These are phyloP conservation scores for Maniola hyperantus DNA, from an alignment of 2,888 invertebrate genomes.

Conservation along the genomic window DNA sequence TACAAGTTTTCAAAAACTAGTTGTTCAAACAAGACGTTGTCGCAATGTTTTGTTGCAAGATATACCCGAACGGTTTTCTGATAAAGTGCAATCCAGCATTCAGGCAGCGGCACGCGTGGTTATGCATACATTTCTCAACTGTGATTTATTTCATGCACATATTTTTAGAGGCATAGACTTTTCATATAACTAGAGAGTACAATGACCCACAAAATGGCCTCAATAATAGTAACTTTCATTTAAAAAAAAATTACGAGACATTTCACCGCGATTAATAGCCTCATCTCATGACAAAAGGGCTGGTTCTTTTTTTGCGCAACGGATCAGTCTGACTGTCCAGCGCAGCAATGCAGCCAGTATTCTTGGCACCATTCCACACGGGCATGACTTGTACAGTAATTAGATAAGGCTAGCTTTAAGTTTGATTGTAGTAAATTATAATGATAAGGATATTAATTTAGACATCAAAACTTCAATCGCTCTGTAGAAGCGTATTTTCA, in stretches of 20 bases:
- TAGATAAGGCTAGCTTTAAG: too few relatives aligned
- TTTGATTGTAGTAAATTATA: too few relatives aligned
- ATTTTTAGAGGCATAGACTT: not conserved
- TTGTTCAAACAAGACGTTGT: not conserved
- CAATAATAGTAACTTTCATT: not conserved
- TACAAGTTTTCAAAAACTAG: too few relatives aligned
- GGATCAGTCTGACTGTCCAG: too few relatives aligned
- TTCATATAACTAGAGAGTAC: not conserved
- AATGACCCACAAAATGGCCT: not conserved
- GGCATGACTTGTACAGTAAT: too few relatives aligned
- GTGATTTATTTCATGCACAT: conserved; percentile 16
- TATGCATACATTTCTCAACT: conserved; percentile 19
- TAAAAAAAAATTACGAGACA: too few relatives aligned
- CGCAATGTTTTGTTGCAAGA: conserved; percentile 2
- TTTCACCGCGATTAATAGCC: too few relatives aligned
- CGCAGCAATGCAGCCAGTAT: too few relatives aligned
- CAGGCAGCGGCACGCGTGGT: conserved; percentile 14
- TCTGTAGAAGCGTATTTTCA: conserved; percentile 30
- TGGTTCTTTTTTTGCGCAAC: too few relatives aligned
- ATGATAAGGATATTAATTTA: not conserved
- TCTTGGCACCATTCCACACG: too few relatives aligned
- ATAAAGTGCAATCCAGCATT: conserved; percentile 16
- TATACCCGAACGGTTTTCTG: conserved; percentile 1
- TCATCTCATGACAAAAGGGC: too few relatives aligned
- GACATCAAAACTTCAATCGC: conserved; percentile 3